Evolutionary conservation across 2,797 vertebrate genomes (phyloP).

Genomic region (Halcyon chelicuti): DNA sequence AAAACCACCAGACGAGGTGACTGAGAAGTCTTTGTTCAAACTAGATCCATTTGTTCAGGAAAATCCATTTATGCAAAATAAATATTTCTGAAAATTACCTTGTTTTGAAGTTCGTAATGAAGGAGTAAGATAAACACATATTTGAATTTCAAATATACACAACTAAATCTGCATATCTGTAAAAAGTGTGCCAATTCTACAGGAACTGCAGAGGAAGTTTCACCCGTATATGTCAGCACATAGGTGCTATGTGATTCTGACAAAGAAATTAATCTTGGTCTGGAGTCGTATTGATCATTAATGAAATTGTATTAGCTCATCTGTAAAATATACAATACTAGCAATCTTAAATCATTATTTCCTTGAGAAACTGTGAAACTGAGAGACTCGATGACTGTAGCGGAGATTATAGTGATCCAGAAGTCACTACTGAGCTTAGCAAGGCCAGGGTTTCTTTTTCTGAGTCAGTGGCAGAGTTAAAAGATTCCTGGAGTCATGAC

Average conservation of each 20-base stretch:
- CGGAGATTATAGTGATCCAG: background rate
- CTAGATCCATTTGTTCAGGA: background rate
- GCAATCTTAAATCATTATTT: background rate
- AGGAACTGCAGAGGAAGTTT: background rate
- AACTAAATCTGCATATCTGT: background rate
- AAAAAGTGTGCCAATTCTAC: background rate
- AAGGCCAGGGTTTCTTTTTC: background rate
- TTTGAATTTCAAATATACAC: conserved; percentile 15
- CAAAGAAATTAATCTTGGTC: background rate
- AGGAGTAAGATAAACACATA: background rate
- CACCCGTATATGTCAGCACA: background rate
- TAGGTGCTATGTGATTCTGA: background rate
- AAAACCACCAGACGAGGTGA: background rate
- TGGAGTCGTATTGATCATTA: background rate
- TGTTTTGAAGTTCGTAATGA: background rate
- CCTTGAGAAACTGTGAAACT: background rate
- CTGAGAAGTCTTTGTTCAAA: background rate
- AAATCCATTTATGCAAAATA: background rate
- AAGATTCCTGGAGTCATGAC: conserved; percentile 1
- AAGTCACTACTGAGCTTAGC: background rate
- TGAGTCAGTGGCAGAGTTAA: background rate
- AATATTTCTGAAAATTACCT: background rate
- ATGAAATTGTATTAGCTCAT: background rate
- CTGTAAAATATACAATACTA: background rate
- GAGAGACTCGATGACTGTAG: background rate